Evolutionary conservation across 2,113 vertebrate genomes (phyloP).

Genomic region (Neolamprologus variostigma): DNA sequence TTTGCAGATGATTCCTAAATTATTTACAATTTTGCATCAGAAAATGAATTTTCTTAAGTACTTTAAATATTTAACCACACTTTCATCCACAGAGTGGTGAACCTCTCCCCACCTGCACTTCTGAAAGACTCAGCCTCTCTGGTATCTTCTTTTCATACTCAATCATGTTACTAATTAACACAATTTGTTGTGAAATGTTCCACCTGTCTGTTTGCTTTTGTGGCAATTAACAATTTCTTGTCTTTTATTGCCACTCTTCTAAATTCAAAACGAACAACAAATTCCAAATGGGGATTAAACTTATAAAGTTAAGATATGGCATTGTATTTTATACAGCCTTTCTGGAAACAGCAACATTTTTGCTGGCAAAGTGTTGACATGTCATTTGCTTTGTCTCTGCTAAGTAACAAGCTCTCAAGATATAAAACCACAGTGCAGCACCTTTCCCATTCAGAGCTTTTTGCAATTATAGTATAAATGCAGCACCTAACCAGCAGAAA

Average conservation of each 20-base stretch:
- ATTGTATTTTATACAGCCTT: background rate
- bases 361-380: background rate
- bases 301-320: background rate
- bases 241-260: background rate
- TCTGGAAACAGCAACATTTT: background rate
- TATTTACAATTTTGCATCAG: background rate
- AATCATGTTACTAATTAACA: background rate
- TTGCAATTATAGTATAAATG: constrained; percentile 6
- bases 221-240: background rate
- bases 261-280: background rate
- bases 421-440: background rate
- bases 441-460: background rate
- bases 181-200: background rate
- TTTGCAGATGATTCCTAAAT: background rate
- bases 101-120: background rate
- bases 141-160: background rate
- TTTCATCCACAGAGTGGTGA: background rate
- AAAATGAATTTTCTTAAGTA: background rate
- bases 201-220: background rate
- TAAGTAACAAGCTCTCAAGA: background rate
- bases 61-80: background rate
- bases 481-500: background rate
- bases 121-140: background rate
- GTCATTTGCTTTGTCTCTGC: background rate
- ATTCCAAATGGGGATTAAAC: background rate